Evolutionary conservation across 1,140 invertebrate genomes (phyloP), one percentile per base, ranked within the genome.

Genomic region (Neodiprion pinetum): DNA sequence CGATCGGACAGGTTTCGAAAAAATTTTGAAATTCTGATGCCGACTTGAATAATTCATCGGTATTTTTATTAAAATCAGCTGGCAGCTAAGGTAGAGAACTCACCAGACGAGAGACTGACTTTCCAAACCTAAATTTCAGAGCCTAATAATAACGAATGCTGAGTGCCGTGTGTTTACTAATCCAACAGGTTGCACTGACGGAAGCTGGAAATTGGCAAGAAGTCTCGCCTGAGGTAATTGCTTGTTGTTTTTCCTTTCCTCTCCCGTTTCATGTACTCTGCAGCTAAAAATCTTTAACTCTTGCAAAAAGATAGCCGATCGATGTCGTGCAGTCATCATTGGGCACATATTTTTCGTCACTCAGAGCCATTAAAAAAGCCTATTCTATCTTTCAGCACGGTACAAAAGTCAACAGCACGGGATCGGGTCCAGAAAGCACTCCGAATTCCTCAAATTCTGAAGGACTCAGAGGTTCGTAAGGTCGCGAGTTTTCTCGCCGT

Each of bases 141-240:
- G n/a, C 53, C 53, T 61, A 61, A 74, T 69, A 61, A 69, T 70
- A 50, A 49, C 28, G 68, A 74, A 61, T 61, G 53, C 78, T 82
- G 82, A 79, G 81, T 86, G 81, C 80, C 80, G 81, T 83, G 79
- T 85, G 80, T 84, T 87, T 81, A 83, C 79, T 87, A 85, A 87
- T 84, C 74, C 79, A 77, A 80, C 81, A 91, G 90, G 89, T 91
- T 75, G 85, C 89, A 77, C 78, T 88, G 78, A 89, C 84, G 71
- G 86, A 89, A 79, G 85, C 80, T 77, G 90, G 90, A 77, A 87
- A 84, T 61, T 91, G 90, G 90, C 88, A 89, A 76, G 90, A 91
- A 85, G 88, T 90, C 76, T 81, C 84, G 3, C 79, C 80, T 49
- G 83, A 89, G 84, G 89, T 89, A 89, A 84, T 74, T 75, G 73